Evolutionary conservation across 2,797 vertebrate genomes (phyloP).

Genomic region (Sebastes minor): DNA sequence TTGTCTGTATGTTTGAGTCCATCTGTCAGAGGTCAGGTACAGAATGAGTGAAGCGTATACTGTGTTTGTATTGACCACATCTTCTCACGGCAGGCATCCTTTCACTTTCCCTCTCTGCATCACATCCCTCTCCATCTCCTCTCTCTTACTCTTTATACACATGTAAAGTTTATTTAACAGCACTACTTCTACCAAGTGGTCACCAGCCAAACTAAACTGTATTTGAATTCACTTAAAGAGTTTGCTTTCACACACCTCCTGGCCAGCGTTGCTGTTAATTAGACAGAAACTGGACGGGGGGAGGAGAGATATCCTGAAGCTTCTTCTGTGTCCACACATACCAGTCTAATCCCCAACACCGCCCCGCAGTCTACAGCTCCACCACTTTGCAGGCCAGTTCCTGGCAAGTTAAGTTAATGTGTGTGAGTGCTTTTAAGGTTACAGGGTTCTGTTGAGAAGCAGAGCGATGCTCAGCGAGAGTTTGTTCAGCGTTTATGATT

Average conservation of each 20-base stretch:
- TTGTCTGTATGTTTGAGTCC: not conserved
- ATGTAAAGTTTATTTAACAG: conserved; percentile 1
- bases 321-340: conserved; percentile 51
- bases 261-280: conserved; percentile 7
- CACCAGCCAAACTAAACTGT: conserved; percentile 37
- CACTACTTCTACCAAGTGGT: not conserved
- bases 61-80: not conserved
- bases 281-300: conserved; percentile 13
- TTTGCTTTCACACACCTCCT: conserved; percentile 28
- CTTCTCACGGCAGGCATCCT: not conserved
- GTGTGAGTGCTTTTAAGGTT: conserved; percentile 26
- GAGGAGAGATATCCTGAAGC: conserved; percentile 31
- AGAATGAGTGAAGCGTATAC: not conserved
- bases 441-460: conserved; percentile 56
- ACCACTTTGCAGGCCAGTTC: conserved; percentile 12
- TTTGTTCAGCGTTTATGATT: conserved; percentile 47
- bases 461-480: conserved; percentile 2
- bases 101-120: not conserved
- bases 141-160: conserved; percentile 1
- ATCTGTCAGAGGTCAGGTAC: conserved; percentile 3
- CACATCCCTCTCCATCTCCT: not conserved
- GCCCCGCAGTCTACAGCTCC: conserved; percentile 32
- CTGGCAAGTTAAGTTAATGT: conserved; percentile 32
- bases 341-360: conserved; percentile 51
- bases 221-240: conserved; percentile 31